A percentile compares a stretch with the other conserved stretches of the same genome.
Conservation (phyloP, 2,113 vertebrate genomes). For the Scatophagus argus region DNA sequence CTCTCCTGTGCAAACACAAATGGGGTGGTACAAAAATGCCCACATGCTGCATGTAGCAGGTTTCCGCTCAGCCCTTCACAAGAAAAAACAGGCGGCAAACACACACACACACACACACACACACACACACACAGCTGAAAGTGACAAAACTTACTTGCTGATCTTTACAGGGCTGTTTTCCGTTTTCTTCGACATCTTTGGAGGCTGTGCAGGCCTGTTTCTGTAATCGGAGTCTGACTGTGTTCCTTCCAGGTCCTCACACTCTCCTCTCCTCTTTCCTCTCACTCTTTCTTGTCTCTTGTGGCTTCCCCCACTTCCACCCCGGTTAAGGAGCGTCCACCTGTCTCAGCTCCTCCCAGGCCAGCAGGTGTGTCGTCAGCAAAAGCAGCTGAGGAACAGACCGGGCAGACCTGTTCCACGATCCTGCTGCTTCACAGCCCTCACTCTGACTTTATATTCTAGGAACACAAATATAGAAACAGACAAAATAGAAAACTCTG, state of each 20-base stretch:
- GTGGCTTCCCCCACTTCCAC: neutral
- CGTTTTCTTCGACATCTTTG: constrained; percentile 77
- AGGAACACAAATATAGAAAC: too few relatives aligned
- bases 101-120: constrained; percentile 15
- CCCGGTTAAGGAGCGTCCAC: constrained; percentile 70
- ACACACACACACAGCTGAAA: constrained; percentile 10
- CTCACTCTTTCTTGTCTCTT: constrained; percentile 9
- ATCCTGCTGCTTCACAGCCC: neutral
- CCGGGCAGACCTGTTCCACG: constrained; percentile 82
- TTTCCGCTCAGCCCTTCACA: constrained; percentile 7
- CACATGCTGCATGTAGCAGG: neutral
- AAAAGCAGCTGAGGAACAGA: constrained; percentile 56
- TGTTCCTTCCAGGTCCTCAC: constrained; percentile 27
- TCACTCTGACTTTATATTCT: neutral
- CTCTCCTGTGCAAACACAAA: constrained; percentile 19
- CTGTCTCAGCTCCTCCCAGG: constrained; percentile 75
- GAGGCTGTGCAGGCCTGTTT: constrained; percentile 12
- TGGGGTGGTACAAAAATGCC: neutral
- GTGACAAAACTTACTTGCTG: constrained; percentile 76
- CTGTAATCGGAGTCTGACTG: constrained; percentile 41
- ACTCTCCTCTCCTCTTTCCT: constrained; percentile 31
- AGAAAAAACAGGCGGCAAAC: neutral
- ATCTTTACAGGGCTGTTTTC: constrained; percentile 68
- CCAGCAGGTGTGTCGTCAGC: constrained; percentile 77
- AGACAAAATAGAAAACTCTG: too few relatives aligned